phyloP scores from a whole-genome alignment of 1,140 invertebrate genomes.

The Drosophila kohkoa region DNA sequence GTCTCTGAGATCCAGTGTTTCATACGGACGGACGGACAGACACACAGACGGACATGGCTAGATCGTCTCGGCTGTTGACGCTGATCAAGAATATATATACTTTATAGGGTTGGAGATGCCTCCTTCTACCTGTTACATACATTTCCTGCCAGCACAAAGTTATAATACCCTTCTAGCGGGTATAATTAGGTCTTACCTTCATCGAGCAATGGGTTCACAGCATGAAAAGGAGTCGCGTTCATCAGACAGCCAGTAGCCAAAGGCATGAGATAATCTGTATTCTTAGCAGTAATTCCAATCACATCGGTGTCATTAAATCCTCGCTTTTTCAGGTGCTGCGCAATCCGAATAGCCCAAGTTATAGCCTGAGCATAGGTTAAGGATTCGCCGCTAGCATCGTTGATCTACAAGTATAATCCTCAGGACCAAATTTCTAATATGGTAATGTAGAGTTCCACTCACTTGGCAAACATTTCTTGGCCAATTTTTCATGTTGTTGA shows the following conservation, averaged over 20 bases:
- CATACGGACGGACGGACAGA: too few species aligned
- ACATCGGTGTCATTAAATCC: not conserved
- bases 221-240: conserved; percentile 37
- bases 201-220: conserved; percentile 23
- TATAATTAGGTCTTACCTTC: not conserved
- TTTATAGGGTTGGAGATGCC: too few species aligned
- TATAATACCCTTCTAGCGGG: too few species aligned
- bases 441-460: not conserved
- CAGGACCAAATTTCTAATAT: not conserved
- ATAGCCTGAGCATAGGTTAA: conserved; percentile 21
- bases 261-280: conserved; percentile 30
- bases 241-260: conserved; percentile 16
- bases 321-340: conserved; percentile 7
- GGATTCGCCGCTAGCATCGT: conserved; percentile 5
- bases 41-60: too few species aligned
- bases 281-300: conserved; percentile 27
- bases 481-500: not conserved
- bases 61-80: too few species aligned
- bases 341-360: conserved; percentile 24
- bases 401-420: conserved; percentile 3
- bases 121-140: too few species aligned
- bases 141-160: too few species aligned
- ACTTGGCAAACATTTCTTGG: not conserved
- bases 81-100: too few species aligned
- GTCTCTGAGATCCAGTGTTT: too few species aligned